Evolutionary conservation across 1,140 invertebrate species (phyloP).

Genomic region (Thrips palmi): DNA sequence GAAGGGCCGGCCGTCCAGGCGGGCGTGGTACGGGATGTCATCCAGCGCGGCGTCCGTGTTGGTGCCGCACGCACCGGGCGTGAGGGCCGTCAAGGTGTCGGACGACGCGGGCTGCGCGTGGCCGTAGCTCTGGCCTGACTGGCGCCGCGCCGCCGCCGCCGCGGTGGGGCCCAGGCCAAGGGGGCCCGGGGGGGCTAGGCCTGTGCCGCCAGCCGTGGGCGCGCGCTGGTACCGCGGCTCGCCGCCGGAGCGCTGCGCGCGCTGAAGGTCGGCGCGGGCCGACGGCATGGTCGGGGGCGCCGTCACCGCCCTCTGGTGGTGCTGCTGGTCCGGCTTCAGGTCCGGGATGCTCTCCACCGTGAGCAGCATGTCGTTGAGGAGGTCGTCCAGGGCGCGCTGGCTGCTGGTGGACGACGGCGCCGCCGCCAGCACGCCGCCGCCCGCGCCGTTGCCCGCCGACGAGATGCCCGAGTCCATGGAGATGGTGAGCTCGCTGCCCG

Average conservation of each 20-base stretch:
- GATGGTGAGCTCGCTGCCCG: conserved; percentile 43
- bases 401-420: conserved; percentile 16
- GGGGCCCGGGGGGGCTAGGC: conserved; percentile 5
- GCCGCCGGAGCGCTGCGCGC: too few species aligned
- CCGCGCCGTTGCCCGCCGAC: conserved; percentile 33
- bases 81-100: too few species aligned
- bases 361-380: conserved; percentile 62
- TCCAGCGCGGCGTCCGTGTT: conserved; percentile 28
- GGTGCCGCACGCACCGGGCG: too few species aligned
- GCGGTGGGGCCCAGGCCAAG: not conserved
- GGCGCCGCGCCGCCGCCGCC: conserved; percentile 3
- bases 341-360: conserved; percentile 61
- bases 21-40: conserved; percentile 64
- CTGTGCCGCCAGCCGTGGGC: too few species aligned
- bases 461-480: conserved; percentile 74
- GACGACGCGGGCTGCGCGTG: not conserved
- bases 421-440: conserved; percentile 25
- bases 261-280: conserved; percentile 19
- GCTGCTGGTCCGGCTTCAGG: too few species aligned
- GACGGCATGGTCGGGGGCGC: conserved; percentile 17
- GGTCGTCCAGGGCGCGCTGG: conserved; percentile 46
- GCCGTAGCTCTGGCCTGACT: not conserved
- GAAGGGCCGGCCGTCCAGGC: conserved; percentile 61
- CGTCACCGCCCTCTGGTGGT: conserved; percentile 7
- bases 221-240: conserved; percentile 17